Base-by-base conservation (phyloP, 2,797 vertebrate species). In the Calcarius lapponicus region DNA sequence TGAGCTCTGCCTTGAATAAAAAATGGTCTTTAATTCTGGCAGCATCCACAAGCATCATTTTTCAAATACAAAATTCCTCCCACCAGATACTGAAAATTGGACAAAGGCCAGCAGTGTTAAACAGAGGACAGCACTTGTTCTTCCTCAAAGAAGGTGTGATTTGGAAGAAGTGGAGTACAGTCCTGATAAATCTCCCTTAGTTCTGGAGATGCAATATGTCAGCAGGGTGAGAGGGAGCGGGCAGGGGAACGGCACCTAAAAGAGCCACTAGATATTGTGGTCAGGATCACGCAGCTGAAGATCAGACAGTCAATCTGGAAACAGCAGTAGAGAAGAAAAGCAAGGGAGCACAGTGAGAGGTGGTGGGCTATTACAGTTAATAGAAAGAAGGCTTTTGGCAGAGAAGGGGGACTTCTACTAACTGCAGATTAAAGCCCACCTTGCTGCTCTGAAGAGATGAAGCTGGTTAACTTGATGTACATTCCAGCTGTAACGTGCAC, bases 41-140 rank as follows among this genome's bases (percentile, higher is more conserved):
- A 87, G 89, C n/a, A 78, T 83, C 61, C 34, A 84, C 54, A 66
- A 86, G 29, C 38, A 67, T 22, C 64, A 62, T 36, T 79, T 92
- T 91, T 92, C 87, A 74, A 90, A 74, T 34, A 82, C 17, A 87
- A 92, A 93, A 94, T 74, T 71, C 72, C 42, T 95, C 72, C 81
- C 60, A 56, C 47, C 79, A 72, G 50, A 72, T 88, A 86, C 5
- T 61, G 75, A 90, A 87, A 93, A 93, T 24, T 69, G 61, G 50
- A 34, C 47, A 90, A 92, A 73, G 38, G 40, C 58, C 54, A 92
- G 40, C 38, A 66, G 21, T n/a, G 47, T 79, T 91, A 90, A 93
- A 73, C 4, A 8, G 50, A 83, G 85, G 29, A 42, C 65, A 90
- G 53, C 11, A 28, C n/a, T 89, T 56, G 51, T 50, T 90, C 72